Evolutionary conservation across 2,888 invertebrate genomes (phyloP), one percentile per base, ranked within the genome.

Genomic region (Stictocephala bisonia): DNA sequence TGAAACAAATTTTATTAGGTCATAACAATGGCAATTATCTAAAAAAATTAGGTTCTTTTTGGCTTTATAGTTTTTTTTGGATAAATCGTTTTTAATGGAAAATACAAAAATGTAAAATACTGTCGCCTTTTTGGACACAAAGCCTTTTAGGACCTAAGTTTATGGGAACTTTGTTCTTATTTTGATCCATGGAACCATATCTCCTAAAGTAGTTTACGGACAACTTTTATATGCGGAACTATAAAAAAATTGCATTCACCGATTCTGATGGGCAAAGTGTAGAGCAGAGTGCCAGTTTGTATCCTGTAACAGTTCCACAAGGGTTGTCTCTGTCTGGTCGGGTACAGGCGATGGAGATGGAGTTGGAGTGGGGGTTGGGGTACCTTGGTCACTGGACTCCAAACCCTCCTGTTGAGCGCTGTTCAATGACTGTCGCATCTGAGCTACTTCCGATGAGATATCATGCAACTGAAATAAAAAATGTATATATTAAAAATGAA

Each of bases 261-360:
- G 86, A 79, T 90, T 88, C 74, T 88, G 86, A 78, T 89, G 88
- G 20, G 89, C 88, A 79, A 90, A 90, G 67, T 89, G 87, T 26
- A 93, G 86, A 4, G 91, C 91, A 13, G 89, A 87, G 6, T 89
- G 86, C 90, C 92, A 93, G 80, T 91, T 90, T 77, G 90, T 89
- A 48, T 87, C 86, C 78, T 85, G 85, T 29, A 90, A 83, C 48
- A 88, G 83, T 75, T 88, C 88, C 51, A 86, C 82, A 4, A 90
- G 80, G 11, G 83, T 82, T 13, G 81, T 81, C 71, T 85, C 84
- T 18, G 84, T 78, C 74, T 85, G 85, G 79, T 86, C 77, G 1
- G 76, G 71, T 7, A 76, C 71, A 9, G 71, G 73, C 9, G 76
- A 71, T 31, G 74, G 73, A 3, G 76, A 70, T 24, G 75, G 73